Evolutionary conservation across 2,113 vertebrate species (phyloP).

Genomic region (Sander vitreus): DNA sequence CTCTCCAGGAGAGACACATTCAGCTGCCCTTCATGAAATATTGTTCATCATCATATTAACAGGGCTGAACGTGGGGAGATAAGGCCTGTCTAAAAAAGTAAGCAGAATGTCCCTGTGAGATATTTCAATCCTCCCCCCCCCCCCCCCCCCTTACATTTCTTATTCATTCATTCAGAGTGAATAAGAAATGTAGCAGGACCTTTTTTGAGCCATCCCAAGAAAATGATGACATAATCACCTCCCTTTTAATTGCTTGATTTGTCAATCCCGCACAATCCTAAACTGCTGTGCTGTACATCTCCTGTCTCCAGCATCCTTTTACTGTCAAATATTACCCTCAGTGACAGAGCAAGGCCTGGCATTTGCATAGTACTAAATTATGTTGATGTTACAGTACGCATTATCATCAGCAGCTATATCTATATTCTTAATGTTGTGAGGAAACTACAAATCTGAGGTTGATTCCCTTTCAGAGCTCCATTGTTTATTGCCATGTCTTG

Average conservation of each 20-base stretch:
- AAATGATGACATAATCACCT: constrained; percentile 85
- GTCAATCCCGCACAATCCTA: constrained; percentile 66
- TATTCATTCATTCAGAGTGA: constrained; percentile 78
- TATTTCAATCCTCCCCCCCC: constrained; percentile 79
- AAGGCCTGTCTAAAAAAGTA: constrained; percentile 85
- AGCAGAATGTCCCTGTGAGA: constrained; percentile 83
- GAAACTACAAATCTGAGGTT: constrained; percentile 20
- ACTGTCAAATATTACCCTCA: constrained; percentile 51
- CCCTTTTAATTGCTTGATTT: constrained; percentile 83
- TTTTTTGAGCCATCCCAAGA: constrained; percentile 69
- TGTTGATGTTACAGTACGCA: constrained; percentile 42
- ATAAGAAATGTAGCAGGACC: constrained; percentile 78
- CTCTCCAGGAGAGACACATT: constrained; percentile 84
- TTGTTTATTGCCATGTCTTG: constrained; percentile 51
- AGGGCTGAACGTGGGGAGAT: constrained; percentile 88
- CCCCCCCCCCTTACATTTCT: constrained; percentile 32
- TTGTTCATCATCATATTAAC: constrained; percentile 91
- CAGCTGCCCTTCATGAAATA: constrained; percentile 89
- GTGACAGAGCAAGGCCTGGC: constrained; percentile 47
- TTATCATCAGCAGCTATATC: constrained; percentile 21
- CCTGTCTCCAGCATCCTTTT: constrained; percentile 42
- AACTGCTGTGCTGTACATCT: constrained; percentile 13
- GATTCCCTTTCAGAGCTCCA: constrained; percentile 37
- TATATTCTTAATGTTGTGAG: constrained; percentile 14
- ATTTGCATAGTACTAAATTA: constrained; percentile 61